phyloP scores from a whole-genome alignment of 2,797 vertebrate genomes.

The Sarcophilus harrisii region DNA sequence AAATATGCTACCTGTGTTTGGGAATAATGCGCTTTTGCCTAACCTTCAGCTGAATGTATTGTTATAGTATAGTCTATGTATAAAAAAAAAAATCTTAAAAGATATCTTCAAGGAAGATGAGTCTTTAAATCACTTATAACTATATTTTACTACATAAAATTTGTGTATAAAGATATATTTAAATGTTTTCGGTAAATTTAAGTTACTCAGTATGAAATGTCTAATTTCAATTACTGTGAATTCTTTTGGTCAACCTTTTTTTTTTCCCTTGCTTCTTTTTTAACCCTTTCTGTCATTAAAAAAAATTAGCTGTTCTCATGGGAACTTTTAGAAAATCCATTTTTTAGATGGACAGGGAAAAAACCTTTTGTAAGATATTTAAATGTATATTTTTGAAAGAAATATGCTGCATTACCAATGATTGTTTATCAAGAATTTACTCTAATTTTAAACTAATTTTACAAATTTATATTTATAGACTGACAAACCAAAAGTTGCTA shows the following conservation, averaged over 20 bases:
- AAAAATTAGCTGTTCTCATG: constrained; percentile 79
- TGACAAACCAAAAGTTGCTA: constrained; percentile 79
- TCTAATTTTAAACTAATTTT: constrained; percentile 83
- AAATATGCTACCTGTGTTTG: constrained; percentile 86
- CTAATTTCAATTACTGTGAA: constrained; percentile 96
- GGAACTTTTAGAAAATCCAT: constrained; percentile 79
- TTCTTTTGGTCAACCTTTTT: constrained; percentile 84
- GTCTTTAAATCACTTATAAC: constrained; percentile 92
- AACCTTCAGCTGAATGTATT: constrained; percentile 94
- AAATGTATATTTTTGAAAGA: constrained; percentile 88
- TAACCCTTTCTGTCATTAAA: constrained; percentile 81
- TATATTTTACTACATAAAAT: constrained; percentile 93
- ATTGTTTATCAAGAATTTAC: constrained; percentile 80
- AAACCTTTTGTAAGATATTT: constrained; percentile 84
- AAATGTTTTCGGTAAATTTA: constrained; percentile 92
- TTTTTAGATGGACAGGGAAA: constrained; percentile 80
- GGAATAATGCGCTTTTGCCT: constrained; percentile 88
- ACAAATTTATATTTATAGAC: constrained; percentile 84
- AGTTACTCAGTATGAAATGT: constrained; percentile 91
- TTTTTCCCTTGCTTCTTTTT: constrained; percentile 68
- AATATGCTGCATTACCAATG: constrained; percentile 83
- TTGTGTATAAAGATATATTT: constrained; percentile 96
- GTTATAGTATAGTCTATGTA: constrained; percentile 88
- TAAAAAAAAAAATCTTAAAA: constrained; percentile 91
- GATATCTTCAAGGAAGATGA: constrained; percentile 95